Conservation (phyloP, 2,888 invertebrate genomes). For the Pyrrhia umbra region DNA sequence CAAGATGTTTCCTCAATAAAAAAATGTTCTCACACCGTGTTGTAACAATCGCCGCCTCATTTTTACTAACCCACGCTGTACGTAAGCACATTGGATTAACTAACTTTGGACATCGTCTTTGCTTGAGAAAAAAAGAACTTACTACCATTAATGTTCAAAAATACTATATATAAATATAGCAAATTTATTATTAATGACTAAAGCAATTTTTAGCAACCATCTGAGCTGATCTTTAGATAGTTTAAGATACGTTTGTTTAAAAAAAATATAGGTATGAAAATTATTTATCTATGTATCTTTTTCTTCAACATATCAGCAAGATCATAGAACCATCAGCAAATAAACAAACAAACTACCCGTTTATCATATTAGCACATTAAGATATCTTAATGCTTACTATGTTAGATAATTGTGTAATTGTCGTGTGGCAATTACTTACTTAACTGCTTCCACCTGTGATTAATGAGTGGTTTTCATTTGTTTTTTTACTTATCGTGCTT, state of each 20-base stretch:
- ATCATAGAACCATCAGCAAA: neutral
- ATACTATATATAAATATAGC: too few species aligned
- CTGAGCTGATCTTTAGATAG: too few species aligned
- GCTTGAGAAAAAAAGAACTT: neutral
- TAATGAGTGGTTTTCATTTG: slow-evolving; percentile 46
- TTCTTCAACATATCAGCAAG: neutral
- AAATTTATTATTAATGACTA: too few species aligned
- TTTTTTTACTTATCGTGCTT: slow-evolving; percentile 20
- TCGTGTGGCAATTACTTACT: slow-evolving; percentile 62
- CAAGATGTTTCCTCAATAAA: slow-evolving; percentile 53
- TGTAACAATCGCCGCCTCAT: slow-evolving; percentile 48
- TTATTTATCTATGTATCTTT: too few species aligned
- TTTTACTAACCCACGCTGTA: slow-evolving; percentile 29
- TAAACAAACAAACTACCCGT: slow-evolving; percentile 19
- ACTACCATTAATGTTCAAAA: too few species aligned
- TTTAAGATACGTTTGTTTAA: too few species aligned
- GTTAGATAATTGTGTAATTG: slow-evolving; percentile 61
- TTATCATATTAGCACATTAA: slow-evolving; percentile 40
- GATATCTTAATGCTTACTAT: slow-evolving; percentile 59
- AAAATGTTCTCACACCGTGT: slow-evolving; percentile 55
- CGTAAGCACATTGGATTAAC: slow-evolving; percentile 19
- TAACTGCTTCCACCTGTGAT: slow-evolving; percentile 52
- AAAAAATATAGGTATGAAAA: too few species aligned
- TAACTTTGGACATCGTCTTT: neutral
- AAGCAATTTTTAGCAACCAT: too few species aligned